phyloP scores from a whole-genome alignment of 2,797 vertebrate genomes.

The Scolopax bukidnonensis region DNA sequence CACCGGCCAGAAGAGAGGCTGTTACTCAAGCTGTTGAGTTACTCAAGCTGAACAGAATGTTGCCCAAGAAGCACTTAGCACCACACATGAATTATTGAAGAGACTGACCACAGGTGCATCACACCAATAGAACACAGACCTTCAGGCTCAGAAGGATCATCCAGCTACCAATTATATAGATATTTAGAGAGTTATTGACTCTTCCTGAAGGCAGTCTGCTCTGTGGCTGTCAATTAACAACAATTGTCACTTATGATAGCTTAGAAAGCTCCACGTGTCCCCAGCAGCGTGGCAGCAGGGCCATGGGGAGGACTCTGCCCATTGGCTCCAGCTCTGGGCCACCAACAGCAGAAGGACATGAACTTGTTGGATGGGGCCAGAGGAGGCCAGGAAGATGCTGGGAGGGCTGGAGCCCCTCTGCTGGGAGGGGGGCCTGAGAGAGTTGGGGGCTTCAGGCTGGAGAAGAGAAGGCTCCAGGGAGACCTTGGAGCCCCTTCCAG shows the following conservation, averaged over 20 bases:
- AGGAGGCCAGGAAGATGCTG: neutral
- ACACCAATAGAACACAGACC: too few species aligned
- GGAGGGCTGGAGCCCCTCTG: neutral
- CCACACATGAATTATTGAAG: fast-evolving
- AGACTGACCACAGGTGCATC: fast-evolving
- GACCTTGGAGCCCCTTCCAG: too few species aligned
- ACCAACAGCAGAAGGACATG: neutral
- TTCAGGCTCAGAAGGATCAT: neutral
- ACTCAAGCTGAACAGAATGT: fast-evolving
- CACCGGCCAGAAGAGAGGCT: too few species aligned
- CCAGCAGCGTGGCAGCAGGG: neutral
- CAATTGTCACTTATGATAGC: neutral
- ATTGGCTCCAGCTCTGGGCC: neutral
- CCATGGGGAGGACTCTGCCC: neutral
- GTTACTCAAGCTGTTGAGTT: too few species aligned
- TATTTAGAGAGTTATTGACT: too few species aligned
- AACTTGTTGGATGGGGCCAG: neutral
- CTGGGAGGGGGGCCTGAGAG: too few species aligned
- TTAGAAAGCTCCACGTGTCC: neutral
- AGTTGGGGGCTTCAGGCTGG: too few species aligned
- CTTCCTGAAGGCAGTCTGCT: neutral
- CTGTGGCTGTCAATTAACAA: neutral
- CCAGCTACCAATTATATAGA: neutral
- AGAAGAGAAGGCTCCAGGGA: neutral
- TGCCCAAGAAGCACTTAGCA: neutral